Evolutionary conservation across 2,888 invertebrate genomes (phyloP).

Genomic region (Campoletis raptor): DNA sequence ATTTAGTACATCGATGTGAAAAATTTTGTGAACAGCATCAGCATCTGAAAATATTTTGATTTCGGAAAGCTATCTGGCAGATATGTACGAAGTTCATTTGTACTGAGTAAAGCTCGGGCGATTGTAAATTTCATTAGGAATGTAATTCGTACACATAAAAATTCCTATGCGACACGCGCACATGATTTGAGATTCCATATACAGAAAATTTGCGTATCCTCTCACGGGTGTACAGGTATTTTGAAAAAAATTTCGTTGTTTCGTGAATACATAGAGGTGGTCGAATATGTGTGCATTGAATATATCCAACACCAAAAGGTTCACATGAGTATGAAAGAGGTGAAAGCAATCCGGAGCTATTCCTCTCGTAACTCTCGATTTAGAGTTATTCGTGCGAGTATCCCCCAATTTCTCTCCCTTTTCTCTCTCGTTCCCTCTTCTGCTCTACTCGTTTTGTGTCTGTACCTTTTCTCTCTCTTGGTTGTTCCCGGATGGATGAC

Average conservation of each 20-base stretch:
- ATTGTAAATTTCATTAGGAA: background rate
- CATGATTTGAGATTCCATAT: conserved; percentile 32
- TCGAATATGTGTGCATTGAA: conserved; percentile 14
- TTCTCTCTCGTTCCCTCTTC: background rate
- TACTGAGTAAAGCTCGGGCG: background rate
- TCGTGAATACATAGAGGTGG: background rate
- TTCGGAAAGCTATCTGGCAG: background rate
- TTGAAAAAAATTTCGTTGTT: conserved; percentile 2
- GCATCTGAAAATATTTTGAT: background rate
- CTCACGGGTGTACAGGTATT: conserved; percentile 30
- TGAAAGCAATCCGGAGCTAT: conserved; percentile 53
- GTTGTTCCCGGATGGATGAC: conserved; percentile 45
- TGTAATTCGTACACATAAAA: background rate
- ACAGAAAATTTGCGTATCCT: conserved; percentile 35
- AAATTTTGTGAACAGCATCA: background rate
- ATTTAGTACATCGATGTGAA: background rate
- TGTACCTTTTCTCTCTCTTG: conserved; percentile 1
- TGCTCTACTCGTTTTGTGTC: background rate
- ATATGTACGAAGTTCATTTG: background rate
- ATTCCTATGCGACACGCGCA: background rate
- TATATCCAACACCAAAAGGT: conserved; percentile 45
- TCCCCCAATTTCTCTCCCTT: conserved; percentile 9
- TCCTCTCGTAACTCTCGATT: conserved; percentile 37
- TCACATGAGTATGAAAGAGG: conserved; percentile 42
- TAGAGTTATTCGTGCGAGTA: conserved; percentile 48